phyloP scores from a whole-genome alignment of 2,797 vertebrate genomes.

The Peromyscus eremicus region DNA sequence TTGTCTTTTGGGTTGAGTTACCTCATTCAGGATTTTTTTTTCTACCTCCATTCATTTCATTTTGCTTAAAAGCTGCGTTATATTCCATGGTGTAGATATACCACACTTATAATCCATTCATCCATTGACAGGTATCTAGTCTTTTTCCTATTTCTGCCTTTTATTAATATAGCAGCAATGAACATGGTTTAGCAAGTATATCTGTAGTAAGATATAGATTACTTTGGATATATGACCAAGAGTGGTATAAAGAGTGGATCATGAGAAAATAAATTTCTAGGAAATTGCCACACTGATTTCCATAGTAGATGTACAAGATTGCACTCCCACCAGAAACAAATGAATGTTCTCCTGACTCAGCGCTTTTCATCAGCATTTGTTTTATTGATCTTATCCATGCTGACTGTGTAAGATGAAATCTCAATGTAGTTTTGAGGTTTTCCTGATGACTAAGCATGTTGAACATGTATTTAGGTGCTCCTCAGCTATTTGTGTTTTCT shows the following conservation, averaged over 20 bases:
- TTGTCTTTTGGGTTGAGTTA: too few species aligned
- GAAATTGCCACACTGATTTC: not conserved
- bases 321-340: not conserved
- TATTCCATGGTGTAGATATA: not conserved
- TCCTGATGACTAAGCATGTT: not conserved
- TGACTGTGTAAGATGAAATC: not conserved
- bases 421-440: not conserved
- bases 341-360: not conserved
- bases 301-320: too few species aligned
- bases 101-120: not conserved
- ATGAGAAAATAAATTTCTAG: not conserved
- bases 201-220: not conserved
- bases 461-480: not conserved
- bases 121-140: not conserved
- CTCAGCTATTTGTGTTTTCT: not conserved
- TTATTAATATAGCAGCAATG: not conserved
- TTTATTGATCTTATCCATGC: not conserved
- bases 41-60: too few species aligned
- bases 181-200: not conserved
- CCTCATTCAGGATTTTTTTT: too few species aligned
- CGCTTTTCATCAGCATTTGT: not conserved
- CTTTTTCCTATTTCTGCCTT: not conserved
- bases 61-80: not conserved
- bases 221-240: not conserved
- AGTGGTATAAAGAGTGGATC: not conserved